phyloP scores from a whole-genome alignment of 2,797 vertebrate species.

The Cossypha heuglini region DNA sequence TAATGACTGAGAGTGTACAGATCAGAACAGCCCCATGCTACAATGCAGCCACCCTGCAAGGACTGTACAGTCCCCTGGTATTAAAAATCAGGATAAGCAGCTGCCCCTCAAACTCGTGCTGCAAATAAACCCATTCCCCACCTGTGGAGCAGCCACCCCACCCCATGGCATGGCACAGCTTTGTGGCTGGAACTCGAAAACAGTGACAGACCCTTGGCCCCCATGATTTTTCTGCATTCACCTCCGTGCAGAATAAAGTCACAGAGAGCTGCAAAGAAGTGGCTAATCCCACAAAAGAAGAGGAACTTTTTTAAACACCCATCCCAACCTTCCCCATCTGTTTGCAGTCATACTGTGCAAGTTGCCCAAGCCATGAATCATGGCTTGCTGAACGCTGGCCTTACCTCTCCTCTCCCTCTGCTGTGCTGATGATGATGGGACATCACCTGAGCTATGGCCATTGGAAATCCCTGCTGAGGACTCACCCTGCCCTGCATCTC shows the following conservation, averaged over 20 bases:
- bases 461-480: neutral
- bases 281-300: neutral
- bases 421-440: neutral
- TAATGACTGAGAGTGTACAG: neutral
- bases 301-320: neutral
- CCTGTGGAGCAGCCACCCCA: neutral
- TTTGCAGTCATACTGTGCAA: neutral
- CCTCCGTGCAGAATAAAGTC: neutral
- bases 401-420: neutral
- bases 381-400: neutral
- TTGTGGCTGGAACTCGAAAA: neutral
- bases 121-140: neutral
- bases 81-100: neutral
- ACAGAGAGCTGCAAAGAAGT: neutral
- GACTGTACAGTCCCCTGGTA: neutral
- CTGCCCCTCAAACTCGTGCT: neutral
- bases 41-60: neutral
- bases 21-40: neutral
- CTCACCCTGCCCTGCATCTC: accelerated
- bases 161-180: accelerated
- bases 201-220: neutral
- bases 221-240: neutral
- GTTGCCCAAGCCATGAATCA: neutral
- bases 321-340: neutral
- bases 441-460: accelerated